These are phyloP conservation scores for Amiota communis DNA, from an alignment of 2,888 invertebrate species.

Conservation along the genomic window DNA sequence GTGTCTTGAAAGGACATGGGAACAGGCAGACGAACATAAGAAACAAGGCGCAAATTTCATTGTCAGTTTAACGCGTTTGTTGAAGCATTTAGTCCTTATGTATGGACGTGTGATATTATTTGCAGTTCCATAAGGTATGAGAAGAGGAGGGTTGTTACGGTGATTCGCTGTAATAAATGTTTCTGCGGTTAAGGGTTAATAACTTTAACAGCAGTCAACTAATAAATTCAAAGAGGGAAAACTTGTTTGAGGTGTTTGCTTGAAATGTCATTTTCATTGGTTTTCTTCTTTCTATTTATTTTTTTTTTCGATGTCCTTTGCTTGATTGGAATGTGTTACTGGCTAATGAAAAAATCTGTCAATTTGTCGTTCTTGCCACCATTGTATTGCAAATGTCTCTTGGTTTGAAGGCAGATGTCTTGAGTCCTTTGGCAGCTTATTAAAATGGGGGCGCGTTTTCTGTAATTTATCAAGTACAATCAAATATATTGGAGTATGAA, in stretches of 20 bases:
- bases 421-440: background rate
- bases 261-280: background rate
- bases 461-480: slow-evolving; percentile 20
- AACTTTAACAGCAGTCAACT: slow-evolving; percentile 49
- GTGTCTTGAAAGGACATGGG: background rate
- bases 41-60: slow-evolving; percentile 51
- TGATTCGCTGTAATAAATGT: slow-evolving; percentile 64
- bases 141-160: background rate
- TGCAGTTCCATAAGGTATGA: background rate
- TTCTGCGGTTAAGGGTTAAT: slow-evolving; percentile 71
- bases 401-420: background rate
- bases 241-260: background rate
- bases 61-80: slow-evolving; percentile 62
- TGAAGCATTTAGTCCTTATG: slow-evolving; percentile 25
- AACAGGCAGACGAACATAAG: slow-evolving; percentile 1
- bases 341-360: too few species aligned
- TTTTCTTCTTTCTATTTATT: too few species aligned
- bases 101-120: slow-evolving; percentile 19
- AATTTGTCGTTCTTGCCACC: background rate
- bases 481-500: slow-evolving; percentile 15
- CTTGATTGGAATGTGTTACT: too few species aligned
- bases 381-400: slow-evolving; percentile 15
- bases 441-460: background rate
- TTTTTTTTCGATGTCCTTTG: too few species aligned
- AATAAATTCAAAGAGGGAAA: background rate